Evolutionary conservation across 2,797 vertebrate species (phyloP).

Genomic region (Otus scops): DNA sequence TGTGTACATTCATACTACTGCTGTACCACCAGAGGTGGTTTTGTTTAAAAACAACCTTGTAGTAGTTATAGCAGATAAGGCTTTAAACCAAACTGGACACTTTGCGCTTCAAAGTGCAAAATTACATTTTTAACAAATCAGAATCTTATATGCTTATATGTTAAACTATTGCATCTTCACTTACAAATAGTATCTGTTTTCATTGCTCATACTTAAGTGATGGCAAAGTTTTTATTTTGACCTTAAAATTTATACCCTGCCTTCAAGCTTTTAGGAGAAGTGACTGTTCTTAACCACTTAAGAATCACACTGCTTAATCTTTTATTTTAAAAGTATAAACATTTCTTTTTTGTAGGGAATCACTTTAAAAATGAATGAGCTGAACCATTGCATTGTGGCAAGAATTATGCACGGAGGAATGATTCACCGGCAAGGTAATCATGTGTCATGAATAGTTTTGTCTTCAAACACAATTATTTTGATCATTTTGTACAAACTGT

Average conservation of each 20-base stretch:
- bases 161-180: not conserved
- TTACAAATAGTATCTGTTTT: not conserved
- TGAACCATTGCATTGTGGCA: constrained; percentile 96
- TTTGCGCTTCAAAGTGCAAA: not conserved
- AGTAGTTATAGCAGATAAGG: not conserved
- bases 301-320: not conserved
- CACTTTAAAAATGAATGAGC: constrained; percentile 97
- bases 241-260: not conserved
- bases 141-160: not conserved
- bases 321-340: not conserved
- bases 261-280: not conserved
- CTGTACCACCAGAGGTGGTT: not conserved
- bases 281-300: not conserved
- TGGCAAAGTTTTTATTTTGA: not conserved
- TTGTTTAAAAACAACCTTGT: not conserved
- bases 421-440: constrained; percentile 97
- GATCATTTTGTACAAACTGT: not conserved
- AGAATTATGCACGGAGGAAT: constrained; percentile 99
- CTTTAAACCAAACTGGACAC: not conserved
- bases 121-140: not conserved
- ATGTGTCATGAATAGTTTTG: not conserved
- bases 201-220: not conserved
- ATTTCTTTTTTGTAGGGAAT: constrained; percentile 83
- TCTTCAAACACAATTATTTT: not conserved
- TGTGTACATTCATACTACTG: not conserved